Evolutionary conservation across 2,113 vertebrate species (phyloP).

Genomic region (Struthidea cinerea): DNA sequence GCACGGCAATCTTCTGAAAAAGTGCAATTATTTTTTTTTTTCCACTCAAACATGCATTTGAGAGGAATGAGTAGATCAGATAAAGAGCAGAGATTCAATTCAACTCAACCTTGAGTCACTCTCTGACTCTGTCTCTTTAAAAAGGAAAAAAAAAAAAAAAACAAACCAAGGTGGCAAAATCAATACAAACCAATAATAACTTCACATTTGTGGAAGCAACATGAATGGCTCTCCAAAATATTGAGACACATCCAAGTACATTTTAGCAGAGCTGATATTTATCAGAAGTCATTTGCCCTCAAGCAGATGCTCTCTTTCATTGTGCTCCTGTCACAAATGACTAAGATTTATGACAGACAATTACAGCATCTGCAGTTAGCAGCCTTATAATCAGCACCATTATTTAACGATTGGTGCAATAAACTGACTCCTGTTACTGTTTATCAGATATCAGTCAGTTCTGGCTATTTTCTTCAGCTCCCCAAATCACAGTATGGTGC

Average conservation of each 20-base stretch:
- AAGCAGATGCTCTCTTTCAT: constrained; percentile 88
- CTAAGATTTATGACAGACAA: constrained; percentile 96
- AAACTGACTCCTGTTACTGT: constrained; percentile 92
- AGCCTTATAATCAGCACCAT: constrained; percentile 94
- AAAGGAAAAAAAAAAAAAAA: constrained; percentile 36
- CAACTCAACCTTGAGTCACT: constrained; percentile 79
- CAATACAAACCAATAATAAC: constrained; percentile 88
- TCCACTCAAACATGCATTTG: constrained; percentile 79
- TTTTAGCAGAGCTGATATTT: constrained; percentile 88
- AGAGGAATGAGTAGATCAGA: constrained; percentile 82
- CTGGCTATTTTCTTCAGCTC: constrained; percentile 85
- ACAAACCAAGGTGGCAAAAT: constrained; percentile 76
- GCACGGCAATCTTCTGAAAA: constrained; percentile 75
- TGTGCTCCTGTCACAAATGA: constrained; percentile 92
- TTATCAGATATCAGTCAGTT: constrained; percentile 88
- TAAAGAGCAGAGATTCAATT: constrained; percentile 81
- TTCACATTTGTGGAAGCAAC: constrained; percentile 87
- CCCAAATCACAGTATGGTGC: constrained; percentile 85
- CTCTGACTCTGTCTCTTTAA: constrained; percentile 75
- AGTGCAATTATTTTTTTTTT: constrained; percentile 77
- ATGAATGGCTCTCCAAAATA: constrained; percentile 90
- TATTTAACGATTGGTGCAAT: constrained; percentile 95
- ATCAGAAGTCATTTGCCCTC: constrained; percentile 88
- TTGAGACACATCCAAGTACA: constrained; percentile 89
- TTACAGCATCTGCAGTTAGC: constrained; percentile 90